A percentile compares a stretch with the other conserved stretches of the same genome.
phyloP scores from a whole-genome alignment of 2,888 invertebrate genomes.

The Drosophila limbata region DNA sequence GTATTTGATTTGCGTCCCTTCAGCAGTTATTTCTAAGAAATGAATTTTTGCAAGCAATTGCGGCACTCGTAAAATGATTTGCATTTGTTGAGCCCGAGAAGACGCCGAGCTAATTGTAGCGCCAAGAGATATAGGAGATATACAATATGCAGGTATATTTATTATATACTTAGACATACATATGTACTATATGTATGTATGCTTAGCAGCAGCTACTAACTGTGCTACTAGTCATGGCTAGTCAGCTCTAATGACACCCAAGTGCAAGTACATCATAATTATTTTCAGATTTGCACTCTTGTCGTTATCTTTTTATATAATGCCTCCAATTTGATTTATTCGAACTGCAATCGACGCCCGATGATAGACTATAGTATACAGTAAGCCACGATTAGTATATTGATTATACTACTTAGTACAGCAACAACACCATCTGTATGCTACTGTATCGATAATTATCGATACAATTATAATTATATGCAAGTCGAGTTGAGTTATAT shows the following conservation, averaged over 20 bases:
- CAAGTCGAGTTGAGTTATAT: background rate
- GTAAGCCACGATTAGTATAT: background rate
- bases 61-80: constrained; percentile 51
- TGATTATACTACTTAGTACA: background rate
- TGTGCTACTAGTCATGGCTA: constrained; percentile 27
- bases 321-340: constrained; percentile 26
- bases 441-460: no score
- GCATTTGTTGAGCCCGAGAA: constrained; percentile 19
- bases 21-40: constrained; percentile 8
- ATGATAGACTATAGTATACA: constrained; percentile 31
- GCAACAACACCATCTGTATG: background rate
- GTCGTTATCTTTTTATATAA: constrained; percentile 26
- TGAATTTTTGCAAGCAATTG: constrained; percentile 35
- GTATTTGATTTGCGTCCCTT: background rate
- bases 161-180: background rate
- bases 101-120: constrained; percentile 23
- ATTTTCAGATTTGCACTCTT: constrained; percentile 17
- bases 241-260: constrained; percentile 34
- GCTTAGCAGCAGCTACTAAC: constrained; percentile 5
- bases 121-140: constrained; percentile 14
- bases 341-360: constrained; percentile 6
- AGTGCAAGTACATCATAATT: constrained; percentile 13
- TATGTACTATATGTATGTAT: background rate
- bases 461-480: background rate
- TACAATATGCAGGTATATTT: constrained; percentile 6